Evolutionary conservation across 2,888 invertebrate genomes (phyloP).

Genomic region (Diplolepis rosae): DNA sequence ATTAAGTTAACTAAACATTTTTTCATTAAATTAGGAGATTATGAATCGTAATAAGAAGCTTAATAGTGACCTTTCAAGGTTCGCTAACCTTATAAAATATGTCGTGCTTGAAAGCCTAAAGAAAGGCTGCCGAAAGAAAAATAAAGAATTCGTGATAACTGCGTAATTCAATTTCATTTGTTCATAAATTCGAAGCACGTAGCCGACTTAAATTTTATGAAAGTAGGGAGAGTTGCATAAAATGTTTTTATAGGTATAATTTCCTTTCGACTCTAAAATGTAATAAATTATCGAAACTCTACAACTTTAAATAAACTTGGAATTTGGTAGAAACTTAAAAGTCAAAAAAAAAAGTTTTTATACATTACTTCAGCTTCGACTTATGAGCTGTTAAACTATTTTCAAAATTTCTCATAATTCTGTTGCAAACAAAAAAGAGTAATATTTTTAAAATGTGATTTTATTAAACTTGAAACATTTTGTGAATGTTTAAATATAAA

Average conservation of each 20-base stretch:
- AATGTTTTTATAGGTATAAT: background rate
- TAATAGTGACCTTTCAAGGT: background rate
- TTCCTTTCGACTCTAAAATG: background rate
- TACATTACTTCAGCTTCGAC: background rate
- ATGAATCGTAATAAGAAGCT: background rate
- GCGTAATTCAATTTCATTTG: background rate
- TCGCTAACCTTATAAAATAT: background rate
- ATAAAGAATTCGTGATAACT: background rate
- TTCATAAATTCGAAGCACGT: slow-evolving; percentile 9
- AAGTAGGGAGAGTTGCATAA: background rate
- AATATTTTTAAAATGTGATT: no score
- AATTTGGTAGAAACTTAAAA: background rate
- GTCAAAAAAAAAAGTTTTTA: background rate
- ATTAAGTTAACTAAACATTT: no score
- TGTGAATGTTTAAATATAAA: no score
- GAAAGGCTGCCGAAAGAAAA: background rate
- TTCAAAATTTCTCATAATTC: no score
- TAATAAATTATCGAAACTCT: background rate
- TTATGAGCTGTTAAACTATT: no score
- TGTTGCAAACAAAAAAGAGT: no score
- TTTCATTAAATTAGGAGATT: no score
- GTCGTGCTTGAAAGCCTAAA: background rate
- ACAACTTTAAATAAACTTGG: background rate
- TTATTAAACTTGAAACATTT: no score
- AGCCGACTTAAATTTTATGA: slow-evolving; percentile 10